Evolutionary conservation across 2,113 vertebrate species (phyloP).

Genomic region (Takifugu bimaculatus): DNA sequence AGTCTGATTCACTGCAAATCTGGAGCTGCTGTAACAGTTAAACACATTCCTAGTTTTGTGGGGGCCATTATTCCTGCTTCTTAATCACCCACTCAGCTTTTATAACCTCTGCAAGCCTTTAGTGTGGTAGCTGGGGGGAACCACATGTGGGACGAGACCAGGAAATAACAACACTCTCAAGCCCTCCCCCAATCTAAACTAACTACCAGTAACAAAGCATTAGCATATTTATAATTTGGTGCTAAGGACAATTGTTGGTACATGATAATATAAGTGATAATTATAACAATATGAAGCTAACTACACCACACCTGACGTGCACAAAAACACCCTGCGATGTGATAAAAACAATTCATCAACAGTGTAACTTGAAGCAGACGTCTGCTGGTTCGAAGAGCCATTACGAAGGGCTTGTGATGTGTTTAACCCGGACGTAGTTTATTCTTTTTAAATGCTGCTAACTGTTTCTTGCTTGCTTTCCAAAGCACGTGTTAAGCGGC

Average conservation of each 20-base stretch:
- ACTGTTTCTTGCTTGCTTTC: constrained; percentile 20
- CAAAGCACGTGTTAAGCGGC: constrained; percentile 51
- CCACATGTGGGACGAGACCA: constrained; percentile 71
- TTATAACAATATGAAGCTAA: too few relatives aligned
- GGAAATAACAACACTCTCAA: constrained; percentile 53
- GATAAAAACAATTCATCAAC: too few relatives aligned
- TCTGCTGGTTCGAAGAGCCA: too few relatives aligned
- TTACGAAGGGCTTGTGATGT: too few relatives aligned
- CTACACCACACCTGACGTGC: too few relatives aligned
- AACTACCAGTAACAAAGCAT: constrained; percentile 31
- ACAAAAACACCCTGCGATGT: too few relatives aligned
- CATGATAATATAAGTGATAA: too few relatives aligned
- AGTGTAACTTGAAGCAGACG: too few relatives aligned
- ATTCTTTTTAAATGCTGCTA: too few relatives aligned
- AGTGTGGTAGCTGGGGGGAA: constrained; percentile 63
- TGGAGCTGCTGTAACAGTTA: constrained; percentile 64
- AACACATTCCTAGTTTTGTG: constrained; percentile 77
- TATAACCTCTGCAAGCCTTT: constrained; percentile 68
- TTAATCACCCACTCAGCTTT: constrained; percentile 77
- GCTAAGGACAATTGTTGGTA: neutral
- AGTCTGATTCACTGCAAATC: constrained; percentile 55
- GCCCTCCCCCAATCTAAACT: constrained; percentile 53
- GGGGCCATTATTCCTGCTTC: constrained; percentile 77
- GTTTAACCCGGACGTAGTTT: too few relatives aligned
- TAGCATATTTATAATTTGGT: neutral